phyloP scores from a whole-genome alignment of 2,888 invertebrate species.

The Nemotelus pantherinus region DNA sequence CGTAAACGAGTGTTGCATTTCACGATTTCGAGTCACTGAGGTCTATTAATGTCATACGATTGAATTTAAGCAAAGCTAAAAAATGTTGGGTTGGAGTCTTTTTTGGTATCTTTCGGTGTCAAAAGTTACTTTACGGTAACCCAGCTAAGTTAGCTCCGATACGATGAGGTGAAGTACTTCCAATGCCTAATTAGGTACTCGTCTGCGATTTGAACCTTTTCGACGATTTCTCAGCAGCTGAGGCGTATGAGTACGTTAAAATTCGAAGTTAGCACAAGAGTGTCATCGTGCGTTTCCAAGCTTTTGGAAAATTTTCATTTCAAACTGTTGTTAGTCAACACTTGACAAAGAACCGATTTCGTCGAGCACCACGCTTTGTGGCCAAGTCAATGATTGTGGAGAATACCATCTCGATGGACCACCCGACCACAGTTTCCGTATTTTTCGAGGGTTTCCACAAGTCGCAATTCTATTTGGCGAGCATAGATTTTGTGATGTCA shows the following conservation, averaged over 20 bases:
- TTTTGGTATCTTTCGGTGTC: too few species aligned
- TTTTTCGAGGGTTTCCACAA: constrained; percentile 4
- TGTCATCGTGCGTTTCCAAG: background rate
- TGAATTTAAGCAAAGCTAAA: too few species aligned
- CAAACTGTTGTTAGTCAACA: constrained; percentile 15
- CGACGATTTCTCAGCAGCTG: too few species aligned
- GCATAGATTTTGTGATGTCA: constrained; percentile 1
- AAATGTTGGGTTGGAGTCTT: too few species aligned
- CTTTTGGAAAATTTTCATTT: constrained; percentile 15
- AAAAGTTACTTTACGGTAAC: too few species aligned
- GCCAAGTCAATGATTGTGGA: background rate
- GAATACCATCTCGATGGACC: constrained; percentile 25
- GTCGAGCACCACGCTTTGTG: background rate
- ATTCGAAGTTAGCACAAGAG: background rate
- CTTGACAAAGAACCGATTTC: constrained; percentile 18
- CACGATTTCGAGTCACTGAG: background rate
- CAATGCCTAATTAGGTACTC: too few species aligned
- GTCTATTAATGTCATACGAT: too few species aligned
- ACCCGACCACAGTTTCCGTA: constrained; percentile 31
- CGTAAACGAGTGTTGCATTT: background rate
- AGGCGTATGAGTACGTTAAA: background rate
- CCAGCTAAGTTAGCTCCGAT: too few species aligned
- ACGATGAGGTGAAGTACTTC: too few species aligned
- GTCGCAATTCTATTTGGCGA: constrained; percentile 13
- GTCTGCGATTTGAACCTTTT: too few species aligned